Conservation (phyloP, 2,113 vertebrate species). For the Varanus salvator region DNA sequence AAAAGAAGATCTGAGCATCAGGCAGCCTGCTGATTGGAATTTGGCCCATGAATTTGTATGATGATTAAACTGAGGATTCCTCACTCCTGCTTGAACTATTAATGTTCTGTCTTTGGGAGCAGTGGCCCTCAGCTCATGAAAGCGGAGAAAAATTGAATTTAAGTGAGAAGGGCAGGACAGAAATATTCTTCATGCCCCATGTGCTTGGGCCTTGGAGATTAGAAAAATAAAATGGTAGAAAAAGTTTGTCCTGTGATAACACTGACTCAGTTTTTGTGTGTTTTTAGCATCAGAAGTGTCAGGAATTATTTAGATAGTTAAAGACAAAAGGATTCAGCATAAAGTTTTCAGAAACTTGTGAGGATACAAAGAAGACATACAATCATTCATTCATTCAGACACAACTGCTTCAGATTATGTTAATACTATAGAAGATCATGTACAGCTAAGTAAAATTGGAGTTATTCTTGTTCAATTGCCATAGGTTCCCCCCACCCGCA, state of each 20-base stretch:
- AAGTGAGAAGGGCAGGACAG: constrained; percentile 60
- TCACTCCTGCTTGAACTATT: constrained; percentile 35
- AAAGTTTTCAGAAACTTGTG: constrained; percentile 7
- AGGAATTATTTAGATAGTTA: constrained; percentile 23
- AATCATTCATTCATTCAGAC: constrained; percentile 43
- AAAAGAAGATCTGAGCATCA: constrained; percentile 13
- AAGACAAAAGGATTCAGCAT: neutral
- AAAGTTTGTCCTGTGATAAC: constrained; percentile 30
- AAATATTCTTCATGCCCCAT: constrained; percentile 56
- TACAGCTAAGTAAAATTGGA: neutral
- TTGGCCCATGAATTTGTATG: constrained; percentile 46
- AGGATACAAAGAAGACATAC: constrained; percentile 26
- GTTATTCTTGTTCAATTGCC: constrained; percentile 2
- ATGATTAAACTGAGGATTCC: constrained; percentile 65
- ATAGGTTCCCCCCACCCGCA: neutral
- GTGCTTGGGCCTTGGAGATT: constrained; percentile 52
- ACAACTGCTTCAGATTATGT: constrained; percentile 13
- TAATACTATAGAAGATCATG: neutral
- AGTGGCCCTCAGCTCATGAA: constrained; percentile 59
- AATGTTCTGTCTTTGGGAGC: constrained; percentile 57
- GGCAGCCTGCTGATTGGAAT: constrained; percentile 37
- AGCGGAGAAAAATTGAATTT: constrained; percentile 53
- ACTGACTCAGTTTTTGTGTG: constrained; percentile 4
- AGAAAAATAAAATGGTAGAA: constrained; percentile 49
- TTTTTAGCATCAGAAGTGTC: constrained; percentile 19